Percentiles rank a stretch among this genome's conserved stretches.
Evolutionary conservation across 2,888 invertebrate species (phyloP).

Genomic region (Eilema caniola): DNA sequence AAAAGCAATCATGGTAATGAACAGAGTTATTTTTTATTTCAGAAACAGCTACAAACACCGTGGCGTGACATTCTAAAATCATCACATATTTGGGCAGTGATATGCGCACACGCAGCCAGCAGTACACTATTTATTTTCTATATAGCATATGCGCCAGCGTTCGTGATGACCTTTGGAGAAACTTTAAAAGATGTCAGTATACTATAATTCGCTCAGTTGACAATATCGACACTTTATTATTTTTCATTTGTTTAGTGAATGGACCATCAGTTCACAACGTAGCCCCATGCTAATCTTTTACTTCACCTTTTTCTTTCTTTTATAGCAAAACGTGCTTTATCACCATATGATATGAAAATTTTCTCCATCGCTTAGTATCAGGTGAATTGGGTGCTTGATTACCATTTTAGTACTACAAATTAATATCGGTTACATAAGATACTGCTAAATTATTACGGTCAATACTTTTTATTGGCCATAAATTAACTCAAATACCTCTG

Average conservation of each 20-base stretch:
- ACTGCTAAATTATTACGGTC: neutral
- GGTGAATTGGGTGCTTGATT: neutral
- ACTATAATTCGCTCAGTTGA: neutral
- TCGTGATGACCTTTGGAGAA: slow-evolving; percentile 55
- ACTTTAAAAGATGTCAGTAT: slow-evolving; percentile 65
- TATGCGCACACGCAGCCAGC: slow-evolving; percentile 66
- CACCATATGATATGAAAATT: neutral
- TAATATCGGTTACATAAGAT: neutral
- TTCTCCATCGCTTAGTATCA: neutral
- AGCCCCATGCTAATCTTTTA: too few relatives aligned
- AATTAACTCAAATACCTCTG: neutral
- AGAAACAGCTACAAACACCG: slow-evolving; percentile 67
- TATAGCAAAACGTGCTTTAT: too few relatives aligned
- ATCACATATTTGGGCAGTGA: slow-evolving; percentile 68
- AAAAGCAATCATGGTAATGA: neutral
- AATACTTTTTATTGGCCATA: neutral
- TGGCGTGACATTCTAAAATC: slow-evolving; percentile 68
- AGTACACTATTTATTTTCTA: slow-evolving; percentile 71
- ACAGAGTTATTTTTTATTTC: slow-evolving; percentile 24
- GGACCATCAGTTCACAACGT: too few relatives aligned
- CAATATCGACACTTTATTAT: neutral
- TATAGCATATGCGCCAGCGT: slow-evolving; percentile 66
- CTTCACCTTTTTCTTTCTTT: too few relatives aligned
- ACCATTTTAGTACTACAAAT: neutral
- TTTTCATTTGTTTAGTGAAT: too few relatives aligned